phyloP scores from a whole-genome alignment of 2,888 invertebrate genomes.

The Chrysomela aeneicollis region DNA sequence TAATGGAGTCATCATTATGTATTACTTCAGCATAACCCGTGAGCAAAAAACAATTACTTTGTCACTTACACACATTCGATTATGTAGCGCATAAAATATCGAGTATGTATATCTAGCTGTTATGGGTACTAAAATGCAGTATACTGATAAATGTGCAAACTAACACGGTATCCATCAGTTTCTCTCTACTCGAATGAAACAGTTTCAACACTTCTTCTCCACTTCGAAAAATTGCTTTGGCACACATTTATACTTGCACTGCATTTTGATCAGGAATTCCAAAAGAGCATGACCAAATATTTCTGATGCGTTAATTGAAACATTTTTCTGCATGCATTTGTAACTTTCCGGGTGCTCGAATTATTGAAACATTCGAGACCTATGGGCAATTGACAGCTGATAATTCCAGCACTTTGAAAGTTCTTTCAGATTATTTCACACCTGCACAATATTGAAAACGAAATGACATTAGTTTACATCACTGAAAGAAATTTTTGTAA shows the following conservation, averaged over 20 bases:
- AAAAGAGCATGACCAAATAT: conserved; percentile 30
- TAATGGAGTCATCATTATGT: neutral
- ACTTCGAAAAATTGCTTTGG: conserved; percentile 52
- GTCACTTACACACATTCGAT: neutral
- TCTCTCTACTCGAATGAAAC: conserved; percentile 35
- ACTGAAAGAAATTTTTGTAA: too few relatives aligned
- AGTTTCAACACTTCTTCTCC: conserved; percentile 40
- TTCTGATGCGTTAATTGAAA: conserved; percentile 1
- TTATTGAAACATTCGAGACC: too few relatives aligned
- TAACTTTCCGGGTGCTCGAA: neutral
- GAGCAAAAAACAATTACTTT: neutral
- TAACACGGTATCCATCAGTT: conserved; percentile 38
- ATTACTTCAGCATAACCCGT: neutral
- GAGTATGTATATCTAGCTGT: conserved; percentile 11
- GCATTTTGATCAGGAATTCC: conserved; percentile 47
- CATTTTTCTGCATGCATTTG: conserved; percentile 18
- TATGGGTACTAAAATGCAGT: conserved; percentile 44
- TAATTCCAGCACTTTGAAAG: too few relatives aligned
- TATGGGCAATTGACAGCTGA: too few relatives aligned
- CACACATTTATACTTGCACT: conserved; percentile 55
- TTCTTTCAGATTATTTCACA: too few relatives aligned
- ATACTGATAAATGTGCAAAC: conserved; percentile 46
- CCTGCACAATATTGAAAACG: too few relatives aligned
- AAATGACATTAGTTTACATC: too few relatives aligned
- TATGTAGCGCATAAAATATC: too few relatives aligned